Evolutionary conservation across 2,113 vertebrate species (phyloP).

Genomic region (Piaya cayana): DNA sequence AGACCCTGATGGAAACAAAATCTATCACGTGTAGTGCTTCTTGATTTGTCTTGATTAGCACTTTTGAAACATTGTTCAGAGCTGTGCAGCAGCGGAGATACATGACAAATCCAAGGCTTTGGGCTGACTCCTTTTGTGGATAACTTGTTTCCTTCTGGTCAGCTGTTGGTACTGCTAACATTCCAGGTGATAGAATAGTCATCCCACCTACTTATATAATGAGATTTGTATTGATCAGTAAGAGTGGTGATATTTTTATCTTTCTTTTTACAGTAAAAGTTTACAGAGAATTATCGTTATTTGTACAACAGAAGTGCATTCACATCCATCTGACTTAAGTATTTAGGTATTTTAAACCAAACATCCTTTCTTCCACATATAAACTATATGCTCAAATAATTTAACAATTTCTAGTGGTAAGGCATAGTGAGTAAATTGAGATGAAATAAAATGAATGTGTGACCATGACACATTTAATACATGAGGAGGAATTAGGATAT

Average conservation of each 20-base stretch:
- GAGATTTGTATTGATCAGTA: not conserved
- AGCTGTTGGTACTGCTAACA: not conserved
- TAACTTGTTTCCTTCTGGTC: not conserved
- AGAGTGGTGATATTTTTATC: not conserved
- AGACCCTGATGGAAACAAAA: not conserved
- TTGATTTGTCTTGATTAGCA: not conserved
- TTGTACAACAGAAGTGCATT: not conserved
- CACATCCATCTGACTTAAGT: not conserved
- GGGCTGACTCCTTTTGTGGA: not conserved
- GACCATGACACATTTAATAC: not conserved
- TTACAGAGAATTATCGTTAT: not conserved
- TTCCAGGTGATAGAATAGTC: not conserved
- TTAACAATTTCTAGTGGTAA: not conserved
- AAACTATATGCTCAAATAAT: not conserved
- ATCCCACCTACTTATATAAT: not conserved
- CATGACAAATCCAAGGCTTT: not conserved
- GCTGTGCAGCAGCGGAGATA: not conserved
- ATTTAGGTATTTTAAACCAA: not conserved
- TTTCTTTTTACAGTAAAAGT: not conserved
- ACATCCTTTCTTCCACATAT: not conserved
- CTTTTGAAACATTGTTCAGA: not conserved
- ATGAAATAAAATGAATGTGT: not conserved
- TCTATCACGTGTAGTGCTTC: not conserved
- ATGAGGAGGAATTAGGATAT: not conserved
- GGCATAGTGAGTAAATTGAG: not conserved